Evolutionary conservation across 2,888 invertebrate genomes (phyloP), one percentile per base, ranked within the genome.

Genomic region (Epinotia bilunana): DNA sequence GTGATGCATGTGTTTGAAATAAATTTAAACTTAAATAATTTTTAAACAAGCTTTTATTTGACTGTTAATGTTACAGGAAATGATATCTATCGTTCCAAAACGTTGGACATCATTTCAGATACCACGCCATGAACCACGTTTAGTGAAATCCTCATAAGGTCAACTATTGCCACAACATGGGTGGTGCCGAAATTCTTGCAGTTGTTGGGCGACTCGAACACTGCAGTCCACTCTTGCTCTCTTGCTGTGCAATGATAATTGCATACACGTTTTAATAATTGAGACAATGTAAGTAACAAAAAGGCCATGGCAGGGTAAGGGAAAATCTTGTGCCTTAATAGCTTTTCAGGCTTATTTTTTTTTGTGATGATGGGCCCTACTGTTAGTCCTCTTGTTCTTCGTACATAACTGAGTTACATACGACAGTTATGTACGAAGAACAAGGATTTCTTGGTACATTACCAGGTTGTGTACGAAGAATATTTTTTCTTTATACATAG

Each of bases 201-300:
- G 33, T 33, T 33, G 63, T 64, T 64, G 63, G 63, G 63, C 23
- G 46, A 64, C 63, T 63, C 43, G 20, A 63, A 18, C 63, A 63
- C 63, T 20, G 13, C 62, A 64, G 46, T 64, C 61, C 61, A 61
- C 1, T 61, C 61, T 0, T 61, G n/a, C 33, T 61, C 61, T n/a
- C 33, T 12, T 33, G 61, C 33, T 61, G 33, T 61, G 39, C 61
- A 61, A 33, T 62, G 62, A 12, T 62, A 62, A 43, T 43, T 43
- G 43, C 18, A 62, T 43, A 62, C n/a, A 3, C 62, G 18, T 33
- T 28, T 28, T 2, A 28, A 28, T 28, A 28, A 28, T 28, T 28
- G 23, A 28, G 23, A 28, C 23, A 28, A 3, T 28, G 23, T 28
- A 28, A 28, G 23, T 28, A 28, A 28, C 23, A 28, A 28, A 28